Evolutionary conservation across 2,888 invertebrate genomes (phyloP), one percentile per base, ranked within the genome.

Genomic region (Homarus gammarus): DNA sequence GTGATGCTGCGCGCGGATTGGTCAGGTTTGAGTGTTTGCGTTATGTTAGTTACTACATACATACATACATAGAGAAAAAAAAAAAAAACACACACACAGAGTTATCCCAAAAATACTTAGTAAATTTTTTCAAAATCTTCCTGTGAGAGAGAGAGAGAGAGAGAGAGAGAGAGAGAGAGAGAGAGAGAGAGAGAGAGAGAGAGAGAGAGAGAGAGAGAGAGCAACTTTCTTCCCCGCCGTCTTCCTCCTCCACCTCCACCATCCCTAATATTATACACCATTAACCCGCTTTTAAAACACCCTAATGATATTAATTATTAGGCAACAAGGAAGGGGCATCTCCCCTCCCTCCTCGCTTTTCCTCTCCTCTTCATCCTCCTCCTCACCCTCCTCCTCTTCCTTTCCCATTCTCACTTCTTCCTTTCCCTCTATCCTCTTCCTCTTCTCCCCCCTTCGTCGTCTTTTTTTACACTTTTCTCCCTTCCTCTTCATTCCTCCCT

Each of bases 261-360:
- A 5, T 12, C 12, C 44, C 44, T 44, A 44, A 5, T 44, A 44
- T 44, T 44, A 44, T 44, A 44, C 44, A 44, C 44, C 44, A 44
- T 44, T 44, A 44, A 44, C 12, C 12, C 44, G 6, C 44, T 44
- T 44, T 44, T 12, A 79, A 79, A 79, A 79, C 33, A 31, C 33
- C 6, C 18, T 56, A 38, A 81, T 64, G n/a, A n/a, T 64, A 40
- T 81, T 64, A 81, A 81, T 81, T 81, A 81, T n/a, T n/a, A 81
- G 64, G 5, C 1, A 81, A 64, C 38, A n/a, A 64, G 27, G 81
- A 2, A 81, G 38, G 64, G n/a, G 2, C 40, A 1, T 31, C 31
- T 8, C 31, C 27, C 1, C 75, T 40, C 44, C 15, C 75, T 75
- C 36, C 70, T 27, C 22, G 6, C 64, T 64, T 22, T 64, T 22